Evolutionary conservation across 2,888 invertebrate genomes (phyloP), one percentile per base, ranked within the genome.

Genomic region (Xanthia togata): DNA sequence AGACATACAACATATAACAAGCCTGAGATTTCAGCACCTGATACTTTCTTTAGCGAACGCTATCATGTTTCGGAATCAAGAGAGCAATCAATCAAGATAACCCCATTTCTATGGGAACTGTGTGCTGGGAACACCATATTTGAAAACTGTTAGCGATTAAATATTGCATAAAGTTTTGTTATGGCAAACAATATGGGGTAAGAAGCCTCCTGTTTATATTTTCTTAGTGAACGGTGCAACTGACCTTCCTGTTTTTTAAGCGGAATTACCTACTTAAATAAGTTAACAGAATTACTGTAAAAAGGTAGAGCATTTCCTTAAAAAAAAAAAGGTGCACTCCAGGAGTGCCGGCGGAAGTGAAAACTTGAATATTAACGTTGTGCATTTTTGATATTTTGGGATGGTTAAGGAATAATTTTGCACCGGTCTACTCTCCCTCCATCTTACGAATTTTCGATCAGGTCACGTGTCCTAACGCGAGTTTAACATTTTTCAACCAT

Each of bases 41-140:
- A 89, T 85, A 87, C 83, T 89, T 88, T 88, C 87, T 87, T 86
- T 84, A 80, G 73, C 62, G 70, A 64, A 65, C 76, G 77, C 87
- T 93, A 93, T 93, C 93, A 71, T 73, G 79, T 89, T 91, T 89
- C 91, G 82, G 92, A 91, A 92, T 91, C 90, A 82, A 70, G 91
- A 76, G 57, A 86, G 85, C 81, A 87, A 96, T 96, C 93, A 92
- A 95, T 96, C 96, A 96, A 94, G 96, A 96, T 96, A 96, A 94
- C 96, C 96, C 90, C 92, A 93, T 95, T 96, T 91, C 91, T 90
- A 93, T 93, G 93, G 93, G 95, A 94, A 93, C 84, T 90, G 91
- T 93, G 89, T 91, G 87, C 87, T 81, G 88, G 90, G 91, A 91
- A 91, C 91, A 91, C 88, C 88, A 90, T 89, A 90, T 71, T 83